These are phyloP conservation scores for Drosophila algonquin DNA, from an alignment of 2,888 invertebrate species.

Conservation along the genomic window DNA sequence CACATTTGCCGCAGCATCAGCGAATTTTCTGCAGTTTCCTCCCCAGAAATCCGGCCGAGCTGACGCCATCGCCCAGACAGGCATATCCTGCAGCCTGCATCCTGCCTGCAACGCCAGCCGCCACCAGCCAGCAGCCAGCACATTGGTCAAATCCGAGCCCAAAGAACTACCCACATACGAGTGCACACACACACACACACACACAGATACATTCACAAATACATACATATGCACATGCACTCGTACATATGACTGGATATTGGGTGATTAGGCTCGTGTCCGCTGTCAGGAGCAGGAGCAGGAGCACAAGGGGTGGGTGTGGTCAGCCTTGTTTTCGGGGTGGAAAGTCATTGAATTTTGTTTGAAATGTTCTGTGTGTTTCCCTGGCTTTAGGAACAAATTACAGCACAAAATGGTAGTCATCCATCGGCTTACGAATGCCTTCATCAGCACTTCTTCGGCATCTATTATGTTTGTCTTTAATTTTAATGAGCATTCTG, in stretches of 20 bases:
- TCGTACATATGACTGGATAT: not conserved
- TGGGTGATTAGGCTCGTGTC: constrained; percentile 39
- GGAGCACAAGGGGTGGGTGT: constrained; percentile 41
- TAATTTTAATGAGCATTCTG: too few species aligned
- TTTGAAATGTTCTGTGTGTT: constrained; percentile 7
- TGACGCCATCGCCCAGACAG: constrained; percentile 33
- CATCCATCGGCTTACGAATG: not conserved
- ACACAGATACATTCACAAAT: not conserved
- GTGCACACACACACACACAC: constrained; percentile 4
- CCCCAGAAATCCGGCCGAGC: constrained; percentile 13
- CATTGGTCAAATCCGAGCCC: constrained; percentile 66
- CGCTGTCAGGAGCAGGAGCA: too few species aligned
- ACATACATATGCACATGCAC: not conserved
- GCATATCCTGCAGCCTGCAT: constrained; percentile 27
- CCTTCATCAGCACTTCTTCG: not conserved
- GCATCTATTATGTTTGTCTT: not conserved
- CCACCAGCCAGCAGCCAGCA: constrained; percentile 52
- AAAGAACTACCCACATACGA: constrained; percentile 27
- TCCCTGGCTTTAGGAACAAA: constrained; percentile 16
- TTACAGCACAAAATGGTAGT: constrained; percentile 34
- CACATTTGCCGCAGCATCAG: not conserved
- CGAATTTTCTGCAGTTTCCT: constrained; percentile 17
- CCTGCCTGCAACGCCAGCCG: constrained; percentile 11
- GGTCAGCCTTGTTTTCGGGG: constrained; percentile 38
- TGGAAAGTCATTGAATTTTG: constrained; percentile 35